Evolutionary conservation across 2,113 vertebrate genomes (phyloP).

Genomic region (Pheucticus melanocephalus): DNA sequence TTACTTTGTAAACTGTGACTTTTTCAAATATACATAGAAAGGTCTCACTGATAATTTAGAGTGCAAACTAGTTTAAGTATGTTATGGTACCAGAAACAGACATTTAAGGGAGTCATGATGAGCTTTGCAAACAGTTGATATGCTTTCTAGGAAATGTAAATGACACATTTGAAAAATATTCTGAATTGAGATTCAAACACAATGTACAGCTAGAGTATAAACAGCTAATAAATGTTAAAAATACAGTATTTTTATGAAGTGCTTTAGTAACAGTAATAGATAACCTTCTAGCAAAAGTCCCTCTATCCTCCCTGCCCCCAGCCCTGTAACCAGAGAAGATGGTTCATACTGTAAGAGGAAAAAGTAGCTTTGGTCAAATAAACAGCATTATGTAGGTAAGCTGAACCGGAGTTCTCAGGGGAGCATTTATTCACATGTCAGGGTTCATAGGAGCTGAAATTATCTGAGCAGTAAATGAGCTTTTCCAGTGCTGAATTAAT

Average conservation of each 20-base stretch:
- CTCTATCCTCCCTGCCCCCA: background rate
- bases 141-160: constrained; percentile 21
- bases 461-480: background rate
- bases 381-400: background rate
- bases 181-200: background rate
- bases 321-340: background rate
- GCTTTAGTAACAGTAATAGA: background rate
- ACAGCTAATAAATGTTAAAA: background rate
- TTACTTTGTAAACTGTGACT: background rate
- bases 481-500: background rate
- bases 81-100: background rate
- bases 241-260: background rate
- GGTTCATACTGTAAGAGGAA: background rate
- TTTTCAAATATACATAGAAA: background rate
- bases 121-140: background rate
- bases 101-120: background rate
- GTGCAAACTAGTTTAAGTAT: background rate
- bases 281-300: background rate
- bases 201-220: background rate
- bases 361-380: background rate
- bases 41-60: background rate
- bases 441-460: constrained; percentile 22
- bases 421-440: background rate
- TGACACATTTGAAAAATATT: background rate
- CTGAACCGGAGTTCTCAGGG: background rate